phyloP scores from a whole-genome alignment of 2,113 vertebrate species.

The Oostethus manadensis region DNA sequence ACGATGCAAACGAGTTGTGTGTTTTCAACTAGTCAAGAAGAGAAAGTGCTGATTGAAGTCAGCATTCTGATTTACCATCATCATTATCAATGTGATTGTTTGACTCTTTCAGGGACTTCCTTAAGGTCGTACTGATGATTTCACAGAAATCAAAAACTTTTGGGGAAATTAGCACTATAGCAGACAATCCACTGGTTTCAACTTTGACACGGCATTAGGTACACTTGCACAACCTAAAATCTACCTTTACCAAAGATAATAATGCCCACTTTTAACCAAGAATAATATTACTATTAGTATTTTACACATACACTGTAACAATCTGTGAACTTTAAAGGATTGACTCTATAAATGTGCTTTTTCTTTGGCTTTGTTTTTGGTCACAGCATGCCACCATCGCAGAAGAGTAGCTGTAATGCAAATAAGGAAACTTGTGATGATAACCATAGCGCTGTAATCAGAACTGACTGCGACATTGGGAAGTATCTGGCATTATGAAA shows the following conservation, averaged over 20 bases:
- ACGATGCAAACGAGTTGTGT: conserved; percentile 29
- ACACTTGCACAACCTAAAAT: not conserved
- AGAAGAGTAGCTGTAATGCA: too few relatives aligned
- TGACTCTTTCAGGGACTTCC: conserved; percentile 25
- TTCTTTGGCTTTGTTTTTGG: too few relatives aligned
- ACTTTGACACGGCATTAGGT: not conserved
- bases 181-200: not conserved
- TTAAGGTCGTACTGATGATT: conserved; percentile 51
- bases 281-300: too few relatives aligned
- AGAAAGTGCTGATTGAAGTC: conserved; percentile 35
- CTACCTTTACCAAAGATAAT: not conserved
- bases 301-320: too few relatives aligned
- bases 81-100: conserved; percentile 67
- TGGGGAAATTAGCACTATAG: conserved; percentile 12
- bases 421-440: too few relatives aligned
- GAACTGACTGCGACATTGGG: too few relatives aligned
- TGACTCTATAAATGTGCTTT: too few relatives aligned
- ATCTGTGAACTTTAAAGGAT: too few relatives aligned
- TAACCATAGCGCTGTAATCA: too few relatives aligned
- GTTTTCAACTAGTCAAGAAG: conserved; percentile 34
- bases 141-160: conserved; percentile 73
- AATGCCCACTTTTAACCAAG: not conserved
- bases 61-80: conserved; percentile 21
- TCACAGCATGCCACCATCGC: too few relatives aligned
- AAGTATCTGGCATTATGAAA: too few relatives aligned